Evolutionary conservation across 2,113 vertebrate species (phyloP).

Genomic region (Salvelinus namaycush): DNA sequence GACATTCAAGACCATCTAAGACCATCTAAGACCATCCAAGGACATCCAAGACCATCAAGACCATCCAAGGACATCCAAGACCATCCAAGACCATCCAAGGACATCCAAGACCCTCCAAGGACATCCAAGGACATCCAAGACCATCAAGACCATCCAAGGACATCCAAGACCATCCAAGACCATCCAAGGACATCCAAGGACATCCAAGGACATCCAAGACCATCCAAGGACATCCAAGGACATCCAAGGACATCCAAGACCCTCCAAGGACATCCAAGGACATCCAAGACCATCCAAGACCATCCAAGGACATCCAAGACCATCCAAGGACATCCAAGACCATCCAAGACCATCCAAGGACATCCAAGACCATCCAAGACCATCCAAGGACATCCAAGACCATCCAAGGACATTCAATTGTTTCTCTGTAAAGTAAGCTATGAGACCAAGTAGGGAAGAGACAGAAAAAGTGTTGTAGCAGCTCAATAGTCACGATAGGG

Average conservation of each 20-base stretch:
- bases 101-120: slow-evolving; percentile 28
- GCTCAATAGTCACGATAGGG: slow-evolving; percentile 90
- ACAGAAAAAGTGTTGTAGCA: slow-evolving; percentile 72
- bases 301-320: background rate
- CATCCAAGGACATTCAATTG: background rate
- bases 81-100: slow-evolving; percentile 10
- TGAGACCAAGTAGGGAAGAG: background rate
- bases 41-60: slow-evolving; percentile 23
- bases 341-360: background rate
- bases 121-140: background rate
- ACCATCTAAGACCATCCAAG: slow-evolving; percentile 13
- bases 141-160: slow-evolving; percentile 29
- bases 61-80: slow-evolving; percentile 29
- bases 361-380: slow-evolving; percentile 23
- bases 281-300: slow-evolving; percentile 20
- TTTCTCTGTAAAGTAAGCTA: slow-evolving; percentile 17
- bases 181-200: background rate
- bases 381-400: background rate
- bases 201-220: slow-evolving; percentile 19
- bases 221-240: background rate
- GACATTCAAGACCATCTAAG: slow-evolving; percentile 28
- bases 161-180: slow-evolving; percentile 27
- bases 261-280: background rate
- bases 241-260: slow-evolving; percentile 21
- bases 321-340: slow-evolving; percentile 25